Evolutionary conservation across 2,113 vertebrate genomes (phyloP), one percentile per base, ranked within the genome.

Genomic region (Rhinoderma darwinii): DNA sequence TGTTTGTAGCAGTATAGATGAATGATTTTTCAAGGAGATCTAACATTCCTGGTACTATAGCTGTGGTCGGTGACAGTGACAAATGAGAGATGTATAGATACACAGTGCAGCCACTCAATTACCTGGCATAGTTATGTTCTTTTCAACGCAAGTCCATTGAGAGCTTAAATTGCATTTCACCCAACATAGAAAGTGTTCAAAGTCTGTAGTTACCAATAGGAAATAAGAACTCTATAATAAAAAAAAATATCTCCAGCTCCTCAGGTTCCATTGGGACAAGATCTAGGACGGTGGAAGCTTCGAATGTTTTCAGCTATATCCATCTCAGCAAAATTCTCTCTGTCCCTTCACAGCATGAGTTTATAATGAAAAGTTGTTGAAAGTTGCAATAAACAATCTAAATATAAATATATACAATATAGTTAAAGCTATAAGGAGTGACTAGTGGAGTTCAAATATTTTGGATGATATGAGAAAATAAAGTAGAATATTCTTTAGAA

Each of bases 81-180:
- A 80, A 86, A 80, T 72, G 84, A 80, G 74, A 54, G 2, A 35
- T 80, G 76, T 80, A 50, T 37, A 5, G 44, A 22, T 72, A 37
- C 35, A 72, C 63, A n/a, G 47, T 43, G 47, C 59, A 51, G 43
- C 30, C 77, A 72, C 76, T 86, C 76, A 80, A 79, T 86, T 86
- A 86, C 84, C 35, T 47, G 4, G 22, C 50, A 37, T 27, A 54
- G 75, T 51, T 80, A 86, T 68, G 75, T 86, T 72, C 59, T 47
- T 86, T 80, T 72, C 43, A 43, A 41, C 76, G 25, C 83, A 80
- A 72, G 76, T 80, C 84, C 76, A 72, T 54, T 56, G 84, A 80
- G 76, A 54, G 30, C 79, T 66, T 39, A 82, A 63, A 82, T 66
- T 66, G 15, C 79, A 82, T 66, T 63, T 63, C 37, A 30, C 25